phyloP scores from a whole-genome alignment of 2,888 invertebrate genomes.

The Oscheius myriophilus region DNA sequence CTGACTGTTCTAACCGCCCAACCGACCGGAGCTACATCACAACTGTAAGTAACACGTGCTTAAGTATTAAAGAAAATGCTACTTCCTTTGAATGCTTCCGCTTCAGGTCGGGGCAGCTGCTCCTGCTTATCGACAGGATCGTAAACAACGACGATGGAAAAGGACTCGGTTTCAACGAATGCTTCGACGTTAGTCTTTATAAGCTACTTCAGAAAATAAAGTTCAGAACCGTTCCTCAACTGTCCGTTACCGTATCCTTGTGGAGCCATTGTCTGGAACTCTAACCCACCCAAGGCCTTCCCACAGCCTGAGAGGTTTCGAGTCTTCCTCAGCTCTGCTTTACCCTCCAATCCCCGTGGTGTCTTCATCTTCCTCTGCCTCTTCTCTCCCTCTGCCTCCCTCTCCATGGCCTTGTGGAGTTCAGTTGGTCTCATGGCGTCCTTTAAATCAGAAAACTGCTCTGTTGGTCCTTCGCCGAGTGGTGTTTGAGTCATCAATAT shows the following conservation, averaged over 20 bases:
- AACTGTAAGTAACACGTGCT: background rate
- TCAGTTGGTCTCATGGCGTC: slow-evolving; percentile 29
- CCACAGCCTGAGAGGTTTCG: background rate
- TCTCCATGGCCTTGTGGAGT: slow-evolving; percentile 24
- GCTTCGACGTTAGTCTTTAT: slow-evolving; percentile 33
- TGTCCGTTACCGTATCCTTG: slow-evolving; percentile 3
- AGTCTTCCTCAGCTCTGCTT: background rate
- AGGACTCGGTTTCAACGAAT: slow-evolving; percentile 42
- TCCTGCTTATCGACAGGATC: slow-evolving; percentile 45
- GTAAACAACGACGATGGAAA: slow-evolving; percentile 47
- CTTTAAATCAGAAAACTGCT: slow-evolving; percentile 4
- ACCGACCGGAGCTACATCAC: slow-evolving; percentile 8
- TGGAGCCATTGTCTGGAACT: slow-evolving; percentile 4
- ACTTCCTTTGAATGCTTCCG: background rate
- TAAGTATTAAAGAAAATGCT: too few species aligned
- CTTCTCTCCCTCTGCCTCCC: background rate
- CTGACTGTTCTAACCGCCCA: slow-evolving; percentile 26
- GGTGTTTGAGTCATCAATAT: slow-evolving; percentile 3
- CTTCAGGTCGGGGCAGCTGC: slow-evolving; percentile 12
- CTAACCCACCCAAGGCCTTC: background rate
- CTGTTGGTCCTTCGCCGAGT: slow-evolving; percentile 15
- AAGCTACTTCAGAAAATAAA: background rate
- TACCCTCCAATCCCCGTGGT: slow-evolving; percentile 24
- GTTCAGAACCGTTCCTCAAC: slow-evolving; percentile 17
- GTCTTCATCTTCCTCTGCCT: background rate